Conservation (phyloP, 1,140 invertebrate genomes). For the Drosophila asahinai region DNA sequence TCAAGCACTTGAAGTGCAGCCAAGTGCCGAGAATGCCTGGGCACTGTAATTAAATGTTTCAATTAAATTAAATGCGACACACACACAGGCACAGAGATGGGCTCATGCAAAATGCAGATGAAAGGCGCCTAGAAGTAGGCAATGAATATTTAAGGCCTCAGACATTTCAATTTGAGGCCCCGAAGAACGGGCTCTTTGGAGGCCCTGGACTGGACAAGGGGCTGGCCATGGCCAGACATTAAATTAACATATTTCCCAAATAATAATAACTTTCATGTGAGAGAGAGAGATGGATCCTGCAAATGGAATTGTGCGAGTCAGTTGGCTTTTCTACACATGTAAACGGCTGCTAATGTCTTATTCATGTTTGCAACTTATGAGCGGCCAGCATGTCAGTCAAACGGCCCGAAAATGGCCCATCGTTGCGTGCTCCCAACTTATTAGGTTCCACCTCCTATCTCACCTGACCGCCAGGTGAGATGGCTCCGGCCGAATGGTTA, state of each 20-base stretch:
- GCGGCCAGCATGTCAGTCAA: conserved; percentile 38
- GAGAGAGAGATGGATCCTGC: conserved; percentile 27
- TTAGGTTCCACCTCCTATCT: conserved; percentile 45
- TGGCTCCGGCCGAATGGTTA: conserved; percentile 15
- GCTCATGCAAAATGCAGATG: conserved; percentile 43
- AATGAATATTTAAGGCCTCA: conserved; percentile 74
- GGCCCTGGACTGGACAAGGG: neutral
- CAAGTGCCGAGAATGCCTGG: conserved; percentile 18
- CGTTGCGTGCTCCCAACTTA: conserved; percentile 79
- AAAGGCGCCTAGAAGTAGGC: conserved; percentile 43
- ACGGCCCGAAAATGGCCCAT: conserved; percentile 48
- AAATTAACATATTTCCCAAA: conserved; percentile 83
- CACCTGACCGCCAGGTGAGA: conserved; percentile 14
- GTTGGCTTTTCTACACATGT: conserved; percentile 66
- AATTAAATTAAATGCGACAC: conserved; percentile 71
- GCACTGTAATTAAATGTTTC: conserved; percentile 66
- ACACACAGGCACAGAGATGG: conserved; percentile 20
- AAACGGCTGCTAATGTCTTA: conserved; percentile 79
- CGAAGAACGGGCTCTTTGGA: neutral
- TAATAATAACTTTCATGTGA: conserved; percentile 72
- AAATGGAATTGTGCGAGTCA: conserved; percentile 50
- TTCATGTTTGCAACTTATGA: conserved; percentile 75
- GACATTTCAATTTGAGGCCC: conserved; percentile 66
- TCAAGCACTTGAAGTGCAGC: conserved; percentile 29
- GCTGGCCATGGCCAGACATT: conserved; percentile 62